Conservation (phyloP, 1,140 invertebrate species). For the Drosophila tsacasi region DNA sequence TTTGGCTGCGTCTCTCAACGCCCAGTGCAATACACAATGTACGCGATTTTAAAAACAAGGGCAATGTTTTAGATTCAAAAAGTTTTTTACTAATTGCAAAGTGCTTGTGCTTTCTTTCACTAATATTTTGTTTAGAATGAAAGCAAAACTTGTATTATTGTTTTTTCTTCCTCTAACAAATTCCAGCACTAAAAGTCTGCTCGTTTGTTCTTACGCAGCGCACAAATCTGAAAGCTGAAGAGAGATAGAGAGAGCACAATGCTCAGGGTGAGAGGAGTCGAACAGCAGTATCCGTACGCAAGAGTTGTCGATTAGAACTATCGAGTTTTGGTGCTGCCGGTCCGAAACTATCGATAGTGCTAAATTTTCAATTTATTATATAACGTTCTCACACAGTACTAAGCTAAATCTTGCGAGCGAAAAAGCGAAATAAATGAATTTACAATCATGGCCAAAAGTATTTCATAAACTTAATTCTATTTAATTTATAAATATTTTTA, state of each 20-base stretch:
- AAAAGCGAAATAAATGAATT: too few relatives aligned
- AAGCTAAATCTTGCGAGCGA: too few relatives aligned
- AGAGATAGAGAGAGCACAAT: conserved; percentile 53
- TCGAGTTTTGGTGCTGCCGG: background rate
- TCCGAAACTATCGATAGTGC: background rate
- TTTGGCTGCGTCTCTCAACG: conserved; percentile 2
- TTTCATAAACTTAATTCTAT: too few relatives aligned
- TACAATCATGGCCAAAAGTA: too few relatives aligned
- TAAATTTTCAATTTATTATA: background rate
- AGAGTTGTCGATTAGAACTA: background rate
- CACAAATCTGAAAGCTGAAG: conserved; percentile 36
- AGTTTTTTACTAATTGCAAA: conserved; percentile 3
- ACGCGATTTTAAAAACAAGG: background rate
- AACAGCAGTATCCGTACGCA: conserved; percentile 1
- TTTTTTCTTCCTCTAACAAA: conserved; percentile 84
- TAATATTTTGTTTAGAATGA: conserved; percentile 72
- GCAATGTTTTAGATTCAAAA: background rate
- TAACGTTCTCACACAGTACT: too few relatives aligned
- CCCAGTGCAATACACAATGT: conserved; percentile 24
- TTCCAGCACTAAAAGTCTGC: conserved; percentile 68
- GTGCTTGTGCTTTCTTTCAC: conserved; percentile 26
- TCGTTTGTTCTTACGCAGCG: conserved; percentile 57
- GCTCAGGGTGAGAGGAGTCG: conserved; percentile 9
- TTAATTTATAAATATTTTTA: too few relatives aligned
- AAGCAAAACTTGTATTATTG: conserved; percentile 77